Evolutionary conservation across 2,888 invertebrate species (phyloP).

Genomic region (Amiota mariae): DNA sequence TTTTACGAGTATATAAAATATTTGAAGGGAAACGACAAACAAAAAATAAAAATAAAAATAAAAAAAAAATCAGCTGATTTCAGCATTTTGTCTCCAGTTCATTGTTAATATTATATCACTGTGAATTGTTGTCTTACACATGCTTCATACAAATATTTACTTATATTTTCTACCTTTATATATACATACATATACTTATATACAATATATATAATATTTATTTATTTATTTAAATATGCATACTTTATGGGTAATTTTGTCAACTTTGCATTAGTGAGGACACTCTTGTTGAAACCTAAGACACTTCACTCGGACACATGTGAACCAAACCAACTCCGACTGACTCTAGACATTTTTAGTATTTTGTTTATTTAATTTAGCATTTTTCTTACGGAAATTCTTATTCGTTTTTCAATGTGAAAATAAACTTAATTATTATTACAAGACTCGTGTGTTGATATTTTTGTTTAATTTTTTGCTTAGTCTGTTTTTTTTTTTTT

Average conservation of each 20-base stretch:
- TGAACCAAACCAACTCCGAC: not conserved
- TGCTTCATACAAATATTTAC: not conserved
- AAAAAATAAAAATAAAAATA: not conserved
- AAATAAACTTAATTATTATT: not conserved
- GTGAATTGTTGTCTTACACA: too few species aligned
- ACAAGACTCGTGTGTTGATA: not conserved
- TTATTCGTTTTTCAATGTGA: conserved; percentile 8
- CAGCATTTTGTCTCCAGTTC: conserved; percentile 11
- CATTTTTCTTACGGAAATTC: conserved; percentile 20
- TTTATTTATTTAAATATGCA: not conserved
- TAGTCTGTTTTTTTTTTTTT: not conserved
- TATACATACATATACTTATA: too few species aligned
- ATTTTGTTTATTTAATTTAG: not conserved
- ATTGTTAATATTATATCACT: not conserved
- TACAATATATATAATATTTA: too few species aligned
- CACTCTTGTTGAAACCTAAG: not conserved
- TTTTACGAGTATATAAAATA: not conserved
- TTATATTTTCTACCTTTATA: too few species aligned
- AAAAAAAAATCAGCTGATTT: conserved; percentile 11
- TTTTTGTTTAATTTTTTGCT: not conserved
- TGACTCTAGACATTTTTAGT: not conserved
- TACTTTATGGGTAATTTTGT: too few species aligned
- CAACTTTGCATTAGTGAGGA: too few species aligned
- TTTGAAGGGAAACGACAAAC: not conserved
- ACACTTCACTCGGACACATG: not conserved